Conservation (phyloP, 2,113 vertebrate species). For the Puntigrus tetrazona region DNA sequence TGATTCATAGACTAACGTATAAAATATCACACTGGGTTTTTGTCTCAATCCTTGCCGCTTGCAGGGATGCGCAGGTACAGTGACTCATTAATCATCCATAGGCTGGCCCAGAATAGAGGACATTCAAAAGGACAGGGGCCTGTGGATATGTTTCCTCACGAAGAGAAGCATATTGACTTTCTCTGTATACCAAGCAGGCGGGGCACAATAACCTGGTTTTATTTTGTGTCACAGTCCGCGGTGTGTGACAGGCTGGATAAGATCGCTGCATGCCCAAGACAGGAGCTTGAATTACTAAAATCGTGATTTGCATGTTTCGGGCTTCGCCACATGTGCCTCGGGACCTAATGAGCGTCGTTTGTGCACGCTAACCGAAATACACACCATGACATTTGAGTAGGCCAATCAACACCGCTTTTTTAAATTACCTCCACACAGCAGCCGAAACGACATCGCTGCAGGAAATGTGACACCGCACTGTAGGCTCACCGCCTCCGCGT, state of each 20-base stretch:
- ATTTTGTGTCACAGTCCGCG: slow-evolving; percentile 32
- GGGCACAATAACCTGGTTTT: slow-evolving; percentile 39
- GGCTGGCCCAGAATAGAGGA: slow-evolving; percentile 52
- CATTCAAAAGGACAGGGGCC: slow-evolving; percentile 57
- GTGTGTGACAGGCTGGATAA: slow-evolving; percentile 33
- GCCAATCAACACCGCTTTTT: slow-evolving; percentile 13
- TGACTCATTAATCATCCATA: slow-evolving; percentile 54
- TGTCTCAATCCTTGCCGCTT: too few relatives aligned
- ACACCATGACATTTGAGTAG: not conserved
- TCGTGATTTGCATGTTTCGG: slow-evolving; percentile 26
- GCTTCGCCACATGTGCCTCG: not conserved
- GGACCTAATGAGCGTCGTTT: not conserved
- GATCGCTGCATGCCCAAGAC: slow-evolving; percentile 24
- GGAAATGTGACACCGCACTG: slow-evolving; percentile 21
- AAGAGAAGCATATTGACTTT: slow-evolving; percentile 56
- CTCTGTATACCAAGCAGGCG: slow-evolving; percentile 39
- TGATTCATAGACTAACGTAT: slow-evolving; percentile 29
- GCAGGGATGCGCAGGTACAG: too few relatives aligned
- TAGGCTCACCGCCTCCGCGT: not conserved
- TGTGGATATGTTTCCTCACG: slow-evolving; percentile 45
- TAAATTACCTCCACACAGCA: slow-evolving; percentile 1
- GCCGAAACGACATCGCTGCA: not conserved
- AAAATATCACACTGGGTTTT: slow-evolving; percentile 47
- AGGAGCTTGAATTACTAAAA: slow-evolving; percentile 2
- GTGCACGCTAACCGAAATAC: not conserved